These are phyloP conservation scores for Cerceris ruficornis DNA, from an alignment of 2,888 invertebrate species.

Conservation along the genomic window DNA sequence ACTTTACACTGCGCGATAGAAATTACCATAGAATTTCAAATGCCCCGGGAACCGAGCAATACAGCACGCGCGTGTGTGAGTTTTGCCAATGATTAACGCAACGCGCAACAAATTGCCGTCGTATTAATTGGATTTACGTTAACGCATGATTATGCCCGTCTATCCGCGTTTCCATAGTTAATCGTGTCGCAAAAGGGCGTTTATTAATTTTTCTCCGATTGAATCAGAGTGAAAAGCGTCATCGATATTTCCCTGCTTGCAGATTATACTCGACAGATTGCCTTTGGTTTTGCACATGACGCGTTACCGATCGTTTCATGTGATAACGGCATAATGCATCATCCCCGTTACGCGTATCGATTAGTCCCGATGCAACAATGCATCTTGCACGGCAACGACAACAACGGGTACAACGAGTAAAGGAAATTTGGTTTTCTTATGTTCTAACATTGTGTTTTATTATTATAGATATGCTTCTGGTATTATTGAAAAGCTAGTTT, in stretches of 20 bases:
- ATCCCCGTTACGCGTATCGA: conserved; percentile 37
- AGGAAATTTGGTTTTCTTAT: neutral
- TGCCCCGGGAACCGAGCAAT: no score
- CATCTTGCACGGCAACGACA: neutral
- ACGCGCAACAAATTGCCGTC: neutral
- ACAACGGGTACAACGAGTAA: neutral
- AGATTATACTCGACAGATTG: conserved; percentile 54
- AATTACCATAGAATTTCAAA: no score
- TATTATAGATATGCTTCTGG: neutral
- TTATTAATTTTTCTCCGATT: conserved; percentile 3
- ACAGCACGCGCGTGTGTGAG: no score
- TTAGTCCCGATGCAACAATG: conserved; percentile 38
- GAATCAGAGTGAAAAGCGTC: conserved; percentile 16
- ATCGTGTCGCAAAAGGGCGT: neutral
- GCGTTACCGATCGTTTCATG: conserved; percentile 39
- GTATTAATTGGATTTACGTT: neutral
- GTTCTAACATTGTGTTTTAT: neutral
- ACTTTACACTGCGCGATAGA: no score
- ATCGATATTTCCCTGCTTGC: conserved; percentile 38
- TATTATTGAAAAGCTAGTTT: no score
- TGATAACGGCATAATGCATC: conserved; percentile 39
- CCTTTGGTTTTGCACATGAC: conserved; percentile 51
- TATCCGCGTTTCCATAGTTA: neutral
- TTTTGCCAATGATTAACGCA: no score
- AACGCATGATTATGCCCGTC: no score